phyloP scores from a whole-genome alignment of 1,140 invertebrate species.

The Drosophila sp. region DNA sequence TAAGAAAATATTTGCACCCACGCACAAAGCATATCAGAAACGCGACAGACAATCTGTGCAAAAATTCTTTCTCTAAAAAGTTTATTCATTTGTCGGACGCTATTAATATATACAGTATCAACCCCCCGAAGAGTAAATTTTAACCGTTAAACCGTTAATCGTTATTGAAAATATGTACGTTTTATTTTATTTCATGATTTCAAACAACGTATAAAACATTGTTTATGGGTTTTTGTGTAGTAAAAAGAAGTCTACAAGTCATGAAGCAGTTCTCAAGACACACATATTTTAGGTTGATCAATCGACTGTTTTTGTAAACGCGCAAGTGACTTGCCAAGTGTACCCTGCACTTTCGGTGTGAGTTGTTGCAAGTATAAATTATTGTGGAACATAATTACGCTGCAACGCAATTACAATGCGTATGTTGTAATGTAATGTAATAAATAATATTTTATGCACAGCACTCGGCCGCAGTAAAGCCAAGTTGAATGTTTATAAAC shows the following conservation, averaged over 20 bases:
- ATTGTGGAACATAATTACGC: conserved; percentile 7
- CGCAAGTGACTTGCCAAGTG: conserved; percentile 19
- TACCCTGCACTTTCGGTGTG: conserved; percentile 9
- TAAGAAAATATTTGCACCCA: conserved; percentile 17
- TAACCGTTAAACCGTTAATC: background rate
- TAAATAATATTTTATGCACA: background rate
- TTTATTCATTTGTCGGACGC: conserved; percentile 1
- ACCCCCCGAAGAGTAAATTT: background rate
- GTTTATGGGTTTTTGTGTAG: background rate
- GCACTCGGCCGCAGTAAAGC: background rate
- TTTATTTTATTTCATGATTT: too few species aligned
- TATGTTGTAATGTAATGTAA: conserved; percentile 10
- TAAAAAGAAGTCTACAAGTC: background rate
- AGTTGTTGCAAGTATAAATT: background rate
- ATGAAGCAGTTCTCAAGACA: background rate
- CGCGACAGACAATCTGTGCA: conserved; percentile 1
- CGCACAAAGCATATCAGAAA: conserved; percentile 12
- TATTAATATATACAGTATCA: conserved; percentile 7
- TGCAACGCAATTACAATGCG: conserved; percentile 5
- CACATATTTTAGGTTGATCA: background rate
- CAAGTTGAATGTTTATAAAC: conserved; percentile 41
- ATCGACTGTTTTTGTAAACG: conserved; percentile 10
- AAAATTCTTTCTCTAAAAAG: conserved; percentile 16
- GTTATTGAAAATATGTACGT: too few species aligned
- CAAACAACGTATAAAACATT: too few species aligned